A percentile compares a stretch with the other conserved stretches of the same genome.
Conservation (phyloP, 2,888 invertebrate genomes). For the Lochmaea capreae region DNA sequence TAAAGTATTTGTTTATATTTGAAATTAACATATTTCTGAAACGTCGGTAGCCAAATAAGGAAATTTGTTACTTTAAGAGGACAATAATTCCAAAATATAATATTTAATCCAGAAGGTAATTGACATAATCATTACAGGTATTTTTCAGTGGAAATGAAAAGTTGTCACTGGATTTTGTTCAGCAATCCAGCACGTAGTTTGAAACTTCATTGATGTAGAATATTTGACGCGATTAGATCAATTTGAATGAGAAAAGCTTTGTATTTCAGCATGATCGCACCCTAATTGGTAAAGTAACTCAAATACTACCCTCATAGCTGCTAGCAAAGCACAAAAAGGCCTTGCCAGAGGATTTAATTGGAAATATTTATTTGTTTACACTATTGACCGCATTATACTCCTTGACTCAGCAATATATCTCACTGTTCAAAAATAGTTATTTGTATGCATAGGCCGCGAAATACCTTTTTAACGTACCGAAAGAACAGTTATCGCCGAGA, state of each 20-base stretch:
- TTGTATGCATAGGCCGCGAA: too few relatives aligned
- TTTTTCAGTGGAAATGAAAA: neutral
- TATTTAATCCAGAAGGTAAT: neutral
- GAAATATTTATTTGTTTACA: neutral
- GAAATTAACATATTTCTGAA: too few relatives aligned
- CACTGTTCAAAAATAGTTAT: too few relatives aligned
- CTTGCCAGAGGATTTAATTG: neutral
- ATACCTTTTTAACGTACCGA: too few relatives aligned
- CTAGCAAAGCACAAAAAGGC: conserved; percentile 37
- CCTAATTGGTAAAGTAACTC: conserved; percentile 40
- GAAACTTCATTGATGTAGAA: conserved; percentile 26
- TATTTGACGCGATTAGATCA: conserved; percentile 35
- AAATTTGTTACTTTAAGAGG: neutral
- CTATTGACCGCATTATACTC: neutral
- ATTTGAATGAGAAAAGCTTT: conserved; percentile 38
- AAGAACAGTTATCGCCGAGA: too few relatives aligned
- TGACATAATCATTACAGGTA: neutral
- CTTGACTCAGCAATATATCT: too few relatives aligned
- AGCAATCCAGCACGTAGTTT: conserved; percentile 8
- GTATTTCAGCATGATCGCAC: conserved; percentile 42
- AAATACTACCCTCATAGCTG: conserved; percentile 33
- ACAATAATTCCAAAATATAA: neutral
- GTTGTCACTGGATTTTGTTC: conserved; percentile 3
- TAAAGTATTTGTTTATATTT: too few relatives aligned
- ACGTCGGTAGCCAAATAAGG: neutral